Evolutionary conservation across 2,797 vertebrate genomes (phyloP), one percentile per base, ranked within the genome.

Genomic region (Enteromius argenteus): DNA sequence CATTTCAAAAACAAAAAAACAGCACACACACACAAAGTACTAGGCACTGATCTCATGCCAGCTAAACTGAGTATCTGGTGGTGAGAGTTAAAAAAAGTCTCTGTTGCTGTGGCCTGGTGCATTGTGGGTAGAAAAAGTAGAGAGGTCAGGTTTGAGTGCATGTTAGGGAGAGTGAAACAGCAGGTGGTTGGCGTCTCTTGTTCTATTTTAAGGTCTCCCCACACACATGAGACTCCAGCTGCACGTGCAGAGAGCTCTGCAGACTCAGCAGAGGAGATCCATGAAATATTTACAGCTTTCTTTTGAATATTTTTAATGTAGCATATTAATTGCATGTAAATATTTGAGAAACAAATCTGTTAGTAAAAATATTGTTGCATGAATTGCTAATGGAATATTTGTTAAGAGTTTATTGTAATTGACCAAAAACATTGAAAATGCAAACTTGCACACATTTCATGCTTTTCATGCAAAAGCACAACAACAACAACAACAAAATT

Each of bases 31-130:
- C 60, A 82, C 30, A 66, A 66, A 64, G 80, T 53, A 78, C 62
- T 69, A 53, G 19, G 21, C 9, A 76, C 72, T 79, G 81, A 76
- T 68, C 81, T 51, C 44, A 56, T 76, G 79, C 72, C 86, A 74
- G 84, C 49, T 53, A 84, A 77, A 27, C 80, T 68, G 80, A 82
- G 84, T 88, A 87, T 77, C 85, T 85, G 87, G 67, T 14, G 85
- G 85, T 86, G 85, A 89, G 14, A 37, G 87, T 56, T 91, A 85
- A 93, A 93, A 92, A 91, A 85, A 86, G 90, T 90, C 84, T 49
- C 79, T 77, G 87, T 84, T 86, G 88, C 91, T 91, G 90, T 75
- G 88, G 68, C 27, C 53, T 14, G 83, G 88, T 88, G 87, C 86
- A 88, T 42, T 67, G 21, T 64, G 73, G 39, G 79, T 75, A 46